These are phyloP conservation scores for Microtus agrestis DNA, from an alignment of 2,797 vertebrate genomes.

Conservation along the genomic window DNA sequence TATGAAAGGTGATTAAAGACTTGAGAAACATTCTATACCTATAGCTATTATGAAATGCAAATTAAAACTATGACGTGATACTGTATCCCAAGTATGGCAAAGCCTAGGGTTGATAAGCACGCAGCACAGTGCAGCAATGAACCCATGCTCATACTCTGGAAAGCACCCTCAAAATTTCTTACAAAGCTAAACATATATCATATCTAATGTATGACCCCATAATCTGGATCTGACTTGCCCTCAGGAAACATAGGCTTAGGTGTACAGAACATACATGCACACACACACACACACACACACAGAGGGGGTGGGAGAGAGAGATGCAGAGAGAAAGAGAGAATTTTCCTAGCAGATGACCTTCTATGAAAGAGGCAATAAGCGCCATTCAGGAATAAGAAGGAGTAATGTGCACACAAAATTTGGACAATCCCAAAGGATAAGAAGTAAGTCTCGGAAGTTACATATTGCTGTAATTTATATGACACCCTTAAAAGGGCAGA, in stretches of 20 bases:
- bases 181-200: neutral
- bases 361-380: neutral
- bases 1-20: neutral
- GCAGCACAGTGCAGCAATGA: neutral
- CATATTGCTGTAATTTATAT: neutral
- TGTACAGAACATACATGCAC: neutral
- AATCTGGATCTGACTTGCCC: neutral
- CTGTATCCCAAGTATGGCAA: neutral
- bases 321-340: neutral
- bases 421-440: neutral
- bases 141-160: neutral
- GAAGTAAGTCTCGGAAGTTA: neutral
- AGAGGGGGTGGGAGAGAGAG: neutral
- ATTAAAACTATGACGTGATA: neutral
- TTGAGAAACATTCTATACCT: neutral
- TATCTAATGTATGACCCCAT: neutral
- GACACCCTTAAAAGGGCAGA: conserved; percentile 18
- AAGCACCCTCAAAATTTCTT: neutral
- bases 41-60: neutral
- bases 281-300: no score
- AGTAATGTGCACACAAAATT: neutral
- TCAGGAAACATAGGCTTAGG: conserved; percentile 1
- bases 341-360: neutral
- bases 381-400: neutral
- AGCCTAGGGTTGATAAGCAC: neutral